phyloP scores from a whole-genome alignment of 2,113 vertebrate genomes.

The Clarias gariepinus region DNA sequence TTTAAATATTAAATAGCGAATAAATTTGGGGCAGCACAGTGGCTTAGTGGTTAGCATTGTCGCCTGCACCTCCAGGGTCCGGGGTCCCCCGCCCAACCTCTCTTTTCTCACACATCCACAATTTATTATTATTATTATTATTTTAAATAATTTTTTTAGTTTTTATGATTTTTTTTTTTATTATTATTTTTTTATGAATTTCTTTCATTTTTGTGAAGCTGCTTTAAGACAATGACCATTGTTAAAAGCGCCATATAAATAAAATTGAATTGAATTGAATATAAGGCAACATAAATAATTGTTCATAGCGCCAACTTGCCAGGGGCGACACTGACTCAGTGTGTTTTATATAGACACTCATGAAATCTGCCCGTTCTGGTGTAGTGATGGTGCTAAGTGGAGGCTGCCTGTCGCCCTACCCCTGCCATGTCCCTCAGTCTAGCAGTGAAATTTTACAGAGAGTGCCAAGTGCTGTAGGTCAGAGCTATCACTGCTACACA shows the following conservation, averaged over 20 bases:
- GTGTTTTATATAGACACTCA: conserved; percentile 4
- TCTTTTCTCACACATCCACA: too few species aligned
- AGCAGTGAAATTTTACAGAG: not conserved
- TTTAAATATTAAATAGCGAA: not conserved
- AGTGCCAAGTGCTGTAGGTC: conserved; percentile 15
- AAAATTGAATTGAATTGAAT: too few species aligned
- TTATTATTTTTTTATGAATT: too few species aligned
- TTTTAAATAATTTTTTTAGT: too few species aligned
- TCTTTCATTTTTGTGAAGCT: too few species aligned
- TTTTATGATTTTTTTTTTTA: too few species aligned
- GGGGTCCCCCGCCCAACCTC: too few species aligned
- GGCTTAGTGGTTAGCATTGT: too few species aligned
- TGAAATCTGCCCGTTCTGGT: not conserved
- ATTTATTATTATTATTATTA: too few species aligned
- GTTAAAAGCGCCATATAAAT: too few species aligned
- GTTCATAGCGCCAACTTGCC: not conserved
- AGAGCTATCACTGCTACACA: not conserved
- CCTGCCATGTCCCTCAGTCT: not conserved
- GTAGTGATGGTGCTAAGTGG: conserved; percentile 11
- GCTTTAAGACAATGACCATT: too few species aligned
- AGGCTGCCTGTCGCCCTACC: not conserved
- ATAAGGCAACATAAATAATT: not conserved
- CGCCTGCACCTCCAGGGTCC: too few species aligned
- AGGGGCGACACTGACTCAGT: not conserved
- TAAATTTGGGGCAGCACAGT: not conserved